These are phyloP conservation scores for Strix uralensis DNA, from an alignment of 2,113 vertebrate species.

Conservation along the genomic window DNA sequence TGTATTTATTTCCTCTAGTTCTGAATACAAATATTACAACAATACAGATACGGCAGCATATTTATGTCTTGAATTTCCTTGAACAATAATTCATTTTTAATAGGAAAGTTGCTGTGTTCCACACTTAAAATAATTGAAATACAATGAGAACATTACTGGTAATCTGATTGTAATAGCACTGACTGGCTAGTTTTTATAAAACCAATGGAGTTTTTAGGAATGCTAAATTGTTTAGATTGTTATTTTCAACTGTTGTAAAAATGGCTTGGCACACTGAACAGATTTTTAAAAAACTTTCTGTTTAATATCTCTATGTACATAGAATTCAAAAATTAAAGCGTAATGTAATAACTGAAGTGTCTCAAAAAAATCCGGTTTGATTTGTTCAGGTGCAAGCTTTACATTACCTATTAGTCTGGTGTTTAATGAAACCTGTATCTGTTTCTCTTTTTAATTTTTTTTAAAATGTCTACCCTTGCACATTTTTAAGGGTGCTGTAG, in stretches of 20 bases:
- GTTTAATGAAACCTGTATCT: background rate
- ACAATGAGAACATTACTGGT: background rate
- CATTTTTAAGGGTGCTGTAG: background rate
- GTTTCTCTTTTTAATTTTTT: background rate
- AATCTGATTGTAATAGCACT: background rate
- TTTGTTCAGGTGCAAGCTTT: background rate
- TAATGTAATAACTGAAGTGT: background rate
- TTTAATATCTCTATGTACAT: background rate
- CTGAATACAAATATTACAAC: background rate
- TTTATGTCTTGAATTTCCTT: background rate
- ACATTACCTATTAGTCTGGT: background rate
- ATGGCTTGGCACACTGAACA: background rate
- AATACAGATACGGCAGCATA: background rate
- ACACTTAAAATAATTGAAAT: constrained; percentile 10
- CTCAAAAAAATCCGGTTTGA: background rate
- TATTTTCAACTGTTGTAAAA: constrained; percentile 9
- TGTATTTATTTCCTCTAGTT: background rate
- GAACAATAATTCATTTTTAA: constrained; percentile 13
- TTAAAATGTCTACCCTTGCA: background rate
- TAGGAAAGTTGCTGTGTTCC: background rate
- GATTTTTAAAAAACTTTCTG: background rate
- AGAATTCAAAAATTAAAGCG: background rate
- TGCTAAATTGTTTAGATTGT: background rate
- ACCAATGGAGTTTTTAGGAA: constrained; percentile 18
- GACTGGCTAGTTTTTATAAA: constrained; percentile 3